Percentiles rank a stretch among this genome's conserved stretches.
Conservation (phyloP, 2,888 invertebrate species). For the Amphimallon solstitiale region DNA sequence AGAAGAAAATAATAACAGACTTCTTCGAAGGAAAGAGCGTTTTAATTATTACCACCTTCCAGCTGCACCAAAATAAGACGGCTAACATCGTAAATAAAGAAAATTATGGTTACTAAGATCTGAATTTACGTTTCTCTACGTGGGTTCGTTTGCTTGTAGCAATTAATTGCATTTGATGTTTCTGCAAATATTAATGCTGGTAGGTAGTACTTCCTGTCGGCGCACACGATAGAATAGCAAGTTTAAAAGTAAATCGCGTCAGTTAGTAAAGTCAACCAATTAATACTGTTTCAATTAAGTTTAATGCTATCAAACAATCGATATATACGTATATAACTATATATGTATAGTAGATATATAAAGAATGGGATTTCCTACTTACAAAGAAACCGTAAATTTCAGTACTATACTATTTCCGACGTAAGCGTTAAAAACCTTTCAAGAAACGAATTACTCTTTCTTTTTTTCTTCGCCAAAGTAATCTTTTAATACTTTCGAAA, state of each 20-base stretch:
- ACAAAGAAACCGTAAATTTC: constrained; percentile 27
- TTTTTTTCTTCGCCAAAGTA: constrained; percentile 20
- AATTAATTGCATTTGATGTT: neutral
- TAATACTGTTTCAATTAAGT: constrained; percentile 14
- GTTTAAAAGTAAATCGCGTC: neutral
- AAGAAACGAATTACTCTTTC: constrained; percentile 28
- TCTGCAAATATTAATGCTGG: constrained; percentile 16
- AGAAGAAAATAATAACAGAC: neutral
- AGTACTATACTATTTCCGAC: constrained; percentile 24
- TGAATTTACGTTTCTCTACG: no score
- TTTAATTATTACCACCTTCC: neutral
- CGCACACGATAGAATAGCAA: neutral
- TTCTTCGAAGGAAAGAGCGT: neutral
- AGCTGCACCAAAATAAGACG: no score
- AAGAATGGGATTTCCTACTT: neutral
- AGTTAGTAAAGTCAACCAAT: constrained; percentile 8
- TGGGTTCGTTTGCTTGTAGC: no score
- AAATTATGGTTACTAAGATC: no score
- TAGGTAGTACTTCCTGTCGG: neutral
- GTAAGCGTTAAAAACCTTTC: constrained; percentile 29
- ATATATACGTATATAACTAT: neutral
- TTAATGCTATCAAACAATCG: constrained; percentile 2
- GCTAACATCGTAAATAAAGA: no score
- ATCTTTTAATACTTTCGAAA: constrained; percentile 36
- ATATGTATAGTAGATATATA: no score